A percentile compares a stretch with the other conserved stretches of the same genome.
Evolutionary conservation across 2,888 invertebrate species (phyloP).

Genomic region (Eupeodes latifasciatus): DNA sequence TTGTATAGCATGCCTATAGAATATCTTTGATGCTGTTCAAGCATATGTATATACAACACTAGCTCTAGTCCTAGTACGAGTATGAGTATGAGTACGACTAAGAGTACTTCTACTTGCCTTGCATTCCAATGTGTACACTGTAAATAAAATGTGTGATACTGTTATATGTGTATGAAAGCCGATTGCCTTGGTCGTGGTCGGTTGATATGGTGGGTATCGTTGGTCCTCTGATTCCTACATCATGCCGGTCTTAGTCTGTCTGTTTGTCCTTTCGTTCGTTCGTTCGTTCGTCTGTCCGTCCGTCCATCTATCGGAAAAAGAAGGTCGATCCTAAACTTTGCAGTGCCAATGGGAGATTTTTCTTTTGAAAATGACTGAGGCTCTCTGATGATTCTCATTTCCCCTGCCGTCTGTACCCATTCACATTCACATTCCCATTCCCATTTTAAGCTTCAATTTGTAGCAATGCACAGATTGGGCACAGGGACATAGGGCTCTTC

Average conservation of each 20-base stretch:
- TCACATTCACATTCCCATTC: conserved; percentile 7
- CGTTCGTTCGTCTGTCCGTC: not conserved
- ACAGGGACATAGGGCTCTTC: conserved; percentile 12
- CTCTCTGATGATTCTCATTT: not conserved
- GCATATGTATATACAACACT: conserved; percentile 45
- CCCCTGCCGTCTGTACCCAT: conserved; percentile 14
- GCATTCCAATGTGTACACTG: conserved; percentile 24
- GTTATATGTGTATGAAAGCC: conserved; percentile 66
- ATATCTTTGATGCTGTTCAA: conserved; percentile 63
- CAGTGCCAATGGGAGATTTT: conserved; percentile 70
- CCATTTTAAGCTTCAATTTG: conserved; percentile 58
- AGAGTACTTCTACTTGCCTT: conserved; percentile 21
- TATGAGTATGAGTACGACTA: not conserved
- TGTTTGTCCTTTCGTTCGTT: not conserved
- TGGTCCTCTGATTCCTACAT: not conserved
- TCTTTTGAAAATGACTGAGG: conserved; percentile 53
- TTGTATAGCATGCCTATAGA: conserved; percentile 68
- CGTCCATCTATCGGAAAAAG: conserved; percentile 25
- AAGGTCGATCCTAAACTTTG: conserved; percentile 68
- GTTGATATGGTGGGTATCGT: not conserved
- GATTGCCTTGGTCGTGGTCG: conserved; percentile 1
- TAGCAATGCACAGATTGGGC: conserved; percentile 37
- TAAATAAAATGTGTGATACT: conserved; percentile 45
- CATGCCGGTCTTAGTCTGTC: not conserved
- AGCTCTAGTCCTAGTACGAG: no score